A percentile compares a stretch with the other conserved stretches of the same genome.
Conservation (phyloP, 2,888 invertebrate genomes). For the Muschampia plurimacula region DNA sequence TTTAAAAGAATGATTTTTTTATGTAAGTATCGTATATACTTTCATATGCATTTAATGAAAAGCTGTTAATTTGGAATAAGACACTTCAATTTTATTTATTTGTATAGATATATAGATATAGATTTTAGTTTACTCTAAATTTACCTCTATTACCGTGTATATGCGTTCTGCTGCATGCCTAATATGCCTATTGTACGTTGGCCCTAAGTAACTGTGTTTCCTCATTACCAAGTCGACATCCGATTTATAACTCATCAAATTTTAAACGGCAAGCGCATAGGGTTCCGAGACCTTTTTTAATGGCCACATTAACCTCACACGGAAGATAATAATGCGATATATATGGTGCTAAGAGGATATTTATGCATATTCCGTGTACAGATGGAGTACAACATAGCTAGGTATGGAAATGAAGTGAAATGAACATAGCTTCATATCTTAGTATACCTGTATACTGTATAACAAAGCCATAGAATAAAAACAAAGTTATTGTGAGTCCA, state of each 20-base stretch:
- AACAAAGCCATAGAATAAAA: background rate
- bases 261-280: conserved; percentile 35
- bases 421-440: too few species aligned
- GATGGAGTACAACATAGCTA: background rate
- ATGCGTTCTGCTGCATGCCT: background rate
- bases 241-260: conserved; percentile 74
- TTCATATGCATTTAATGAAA: too few species aligned
- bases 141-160: too few species aligned
- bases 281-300: conserved; percentile 48
- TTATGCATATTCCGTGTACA: conserved; percentile 19
- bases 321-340: conserved; percentile 33
- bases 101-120: too few species aligned
- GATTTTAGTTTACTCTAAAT: too few species aligned
- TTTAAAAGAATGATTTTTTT: too few species aligned
- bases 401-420: too few species aligned
- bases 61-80: too few species aligned
- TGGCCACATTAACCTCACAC: conserved; percentile 48
- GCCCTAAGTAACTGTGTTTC: conserved; percentile 57
- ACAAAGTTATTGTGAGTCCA: too few species aligned
- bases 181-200: background rate
- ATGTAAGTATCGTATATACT: too few species aligned
- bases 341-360: conserved; percentile 13
- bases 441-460: too few species aligned
- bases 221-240: conserved; percentile 68
- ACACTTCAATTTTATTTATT: too few species aligned